Conservation (phyloP, 2,113 vertebrate species). For the Calypte anna region DNA sequence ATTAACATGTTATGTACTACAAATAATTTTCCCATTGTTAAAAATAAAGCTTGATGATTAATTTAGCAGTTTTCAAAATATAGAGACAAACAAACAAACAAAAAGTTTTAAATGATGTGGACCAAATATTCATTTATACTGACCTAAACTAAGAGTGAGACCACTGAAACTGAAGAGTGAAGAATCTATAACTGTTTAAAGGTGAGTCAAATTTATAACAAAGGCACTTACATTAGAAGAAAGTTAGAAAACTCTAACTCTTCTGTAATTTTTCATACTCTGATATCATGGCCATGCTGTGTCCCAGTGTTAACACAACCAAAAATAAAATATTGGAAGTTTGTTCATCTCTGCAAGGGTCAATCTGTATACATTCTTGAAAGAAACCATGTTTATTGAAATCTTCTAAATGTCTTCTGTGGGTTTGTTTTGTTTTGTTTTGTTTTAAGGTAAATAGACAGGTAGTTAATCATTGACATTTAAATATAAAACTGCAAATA, state of each 20-base stretch:
- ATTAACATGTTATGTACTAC: neutral
- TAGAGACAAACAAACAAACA: neutral
- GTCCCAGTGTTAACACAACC: neutral
- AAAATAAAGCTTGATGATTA: neutral
- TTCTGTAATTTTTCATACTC: neutral
- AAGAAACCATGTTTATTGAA: neutral
- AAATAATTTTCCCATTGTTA: neutral
- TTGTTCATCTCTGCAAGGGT: fast-evolving
- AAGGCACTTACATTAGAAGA: neutral
- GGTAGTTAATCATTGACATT: neutral
- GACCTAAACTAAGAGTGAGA: neutral
- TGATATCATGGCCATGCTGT: neutral
- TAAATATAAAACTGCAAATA: neutral
- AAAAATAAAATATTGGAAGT: neutral
- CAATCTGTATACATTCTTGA: neutral
- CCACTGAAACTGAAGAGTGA: neutral
- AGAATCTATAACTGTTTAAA: neutral
- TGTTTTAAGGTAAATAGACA: neutral
- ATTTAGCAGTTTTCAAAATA: neutral
- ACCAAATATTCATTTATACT: neutral
- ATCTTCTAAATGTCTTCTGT: neutral
- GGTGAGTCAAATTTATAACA: neutral
- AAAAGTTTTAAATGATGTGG: neutral
- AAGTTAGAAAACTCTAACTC: neutral
- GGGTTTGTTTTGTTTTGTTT: too few species aligned